Conservation (phyloP, 2,888 invertebrate genomes). For the Heliconius sara region DNA sequence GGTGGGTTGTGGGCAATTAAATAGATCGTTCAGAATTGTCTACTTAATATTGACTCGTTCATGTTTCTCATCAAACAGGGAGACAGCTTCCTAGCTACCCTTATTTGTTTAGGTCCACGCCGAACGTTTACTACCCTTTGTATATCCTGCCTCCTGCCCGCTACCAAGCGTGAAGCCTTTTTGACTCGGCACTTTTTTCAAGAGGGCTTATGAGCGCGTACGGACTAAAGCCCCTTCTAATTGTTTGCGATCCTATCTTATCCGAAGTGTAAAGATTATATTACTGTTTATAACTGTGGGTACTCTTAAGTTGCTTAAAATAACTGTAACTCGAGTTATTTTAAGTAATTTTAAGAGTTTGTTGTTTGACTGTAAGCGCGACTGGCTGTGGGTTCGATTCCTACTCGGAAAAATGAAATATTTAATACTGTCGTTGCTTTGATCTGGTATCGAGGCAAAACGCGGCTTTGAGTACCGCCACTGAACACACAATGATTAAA, state of each 20-base stretch:
- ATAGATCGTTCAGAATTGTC: conserved; percentile 47
- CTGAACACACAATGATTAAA: too few relatives aligned
- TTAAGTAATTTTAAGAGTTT: too few relatives aligned
- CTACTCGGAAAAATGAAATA: too few relatives aligned
- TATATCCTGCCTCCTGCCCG: conserved; percentile 69
- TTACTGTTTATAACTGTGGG: conserved; percentile 3
- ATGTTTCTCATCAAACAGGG: conserved; percentile 82
- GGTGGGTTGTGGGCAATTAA: conserved; percentile 35
- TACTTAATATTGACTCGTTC: conserved; percentile 71
- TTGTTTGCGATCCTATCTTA: conserved; percentile 38
- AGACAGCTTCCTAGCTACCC: conserved; percentile 83
- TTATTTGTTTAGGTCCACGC: conserved; percentile 82
- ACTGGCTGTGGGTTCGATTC: too few relatives aligned
- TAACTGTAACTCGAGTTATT: neutral
- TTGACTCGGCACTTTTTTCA: conserved; percentile 82
- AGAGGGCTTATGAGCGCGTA: conserved; percentile 75
- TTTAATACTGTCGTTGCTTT: too few relatives aligned
- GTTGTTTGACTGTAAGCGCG: too few relatives aligned
- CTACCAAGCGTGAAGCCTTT: conserved; percentile 80
- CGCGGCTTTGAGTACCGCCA: too few relatives aligned
- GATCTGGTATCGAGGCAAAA: too few relatives aligned
- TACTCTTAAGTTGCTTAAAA: conserved; percentile 19
- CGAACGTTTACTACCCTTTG: conserved; percentile 82
- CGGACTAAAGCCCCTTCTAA: conserved; percentile 52
- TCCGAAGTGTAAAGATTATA: conserved; percentile 28